These are phyloP conservation scores for Chitala chitala DNA, from an alignment of 2,113 vertebrate species.

Conservation along the genomic window DNA sequence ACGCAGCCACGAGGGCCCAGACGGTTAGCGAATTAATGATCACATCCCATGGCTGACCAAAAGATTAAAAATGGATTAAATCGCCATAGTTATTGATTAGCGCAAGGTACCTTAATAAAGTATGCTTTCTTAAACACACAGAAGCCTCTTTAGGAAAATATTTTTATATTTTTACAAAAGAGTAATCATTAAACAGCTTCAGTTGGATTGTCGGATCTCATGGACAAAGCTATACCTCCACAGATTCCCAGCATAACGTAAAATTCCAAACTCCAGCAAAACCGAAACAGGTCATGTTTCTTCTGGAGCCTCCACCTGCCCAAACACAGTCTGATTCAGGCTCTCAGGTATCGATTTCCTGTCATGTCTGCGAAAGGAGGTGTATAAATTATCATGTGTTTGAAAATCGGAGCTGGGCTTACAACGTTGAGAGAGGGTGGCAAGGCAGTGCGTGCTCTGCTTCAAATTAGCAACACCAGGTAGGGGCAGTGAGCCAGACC, in stretches of 20 bases:
- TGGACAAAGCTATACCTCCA: too few relatives aligned
- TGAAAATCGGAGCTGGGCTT: neutral
- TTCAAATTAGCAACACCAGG: neutral
- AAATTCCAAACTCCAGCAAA: neutral
- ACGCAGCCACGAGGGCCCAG: constrained; percentile 36
- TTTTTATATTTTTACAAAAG: too few relatives aligned
- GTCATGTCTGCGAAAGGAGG: neutral
- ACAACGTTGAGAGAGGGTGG: neutral
- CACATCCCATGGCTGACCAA: constrained; percentile 30
- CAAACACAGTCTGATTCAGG: neutral
- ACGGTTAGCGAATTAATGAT: constrained; percentile 41
- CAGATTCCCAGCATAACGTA: neutral
- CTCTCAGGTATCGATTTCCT: constrained; percentile 12
- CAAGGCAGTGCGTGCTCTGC: neutral
- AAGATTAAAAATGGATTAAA: constrained; percentile 41
- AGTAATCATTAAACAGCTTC: too few relatives aligned
- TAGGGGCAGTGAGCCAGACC: neutral
- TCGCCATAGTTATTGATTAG: constrained; percentile 35
- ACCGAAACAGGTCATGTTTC: neutral
- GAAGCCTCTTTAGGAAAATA: neutral
- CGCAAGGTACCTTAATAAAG: constrained; percentile 31
- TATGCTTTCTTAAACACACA: constrained; percentile 37
- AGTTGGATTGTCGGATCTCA: too few relatives aligned
- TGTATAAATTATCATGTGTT: constrained; percentile 1
- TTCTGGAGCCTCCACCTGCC: neutral